A percentile compares a stretch with the other conserved stretches of the same genome.
Conservation (phyloP, 2,797 vertebrate species). For the Pseudochromis fuscus region DNA sequence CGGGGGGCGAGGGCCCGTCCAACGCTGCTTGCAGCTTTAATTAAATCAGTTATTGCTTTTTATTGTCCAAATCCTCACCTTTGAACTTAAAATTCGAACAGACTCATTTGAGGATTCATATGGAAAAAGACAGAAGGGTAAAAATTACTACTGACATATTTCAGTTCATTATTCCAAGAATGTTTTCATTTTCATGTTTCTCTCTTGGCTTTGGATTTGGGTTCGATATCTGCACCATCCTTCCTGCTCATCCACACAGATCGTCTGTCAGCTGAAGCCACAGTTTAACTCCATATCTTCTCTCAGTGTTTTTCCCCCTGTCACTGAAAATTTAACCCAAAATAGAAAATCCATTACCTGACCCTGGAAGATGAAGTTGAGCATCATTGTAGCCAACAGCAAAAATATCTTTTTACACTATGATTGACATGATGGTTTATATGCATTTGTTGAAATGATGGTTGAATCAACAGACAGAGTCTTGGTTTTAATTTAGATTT, state of each 20-base stretch:
- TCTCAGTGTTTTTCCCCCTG: neutral
- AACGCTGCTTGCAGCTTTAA: no score
- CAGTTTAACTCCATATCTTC: slow-evolving; percentile 1
- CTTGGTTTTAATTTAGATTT: neutral
- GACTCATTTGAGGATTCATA: neutral
- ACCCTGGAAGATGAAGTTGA: neutral
- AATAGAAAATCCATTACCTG: neutral
- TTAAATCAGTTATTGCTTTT: neutral
- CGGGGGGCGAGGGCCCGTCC: no score
- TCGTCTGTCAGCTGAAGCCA: neutral
- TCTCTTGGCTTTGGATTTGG: neutral
- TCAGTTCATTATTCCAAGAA: neutral
- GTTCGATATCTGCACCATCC: neutral
- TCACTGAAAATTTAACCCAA: neutral
- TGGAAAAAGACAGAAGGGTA: neutral
- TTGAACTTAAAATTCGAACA: neutral
- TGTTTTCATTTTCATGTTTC: slow-evolving; percentile 11
- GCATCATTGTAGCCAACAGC: neutral
- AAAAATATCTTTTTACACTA: neutral
- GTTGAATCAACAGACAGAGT: neutral
- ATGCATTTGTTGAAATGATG: neutral
- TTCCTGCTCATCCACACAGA: slow-evolving; percentile 1
- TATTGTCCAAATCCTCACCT: neutral
- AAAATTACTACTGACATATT: neutral
- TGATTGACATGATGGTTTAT: neutral